Conservation (phyloP, 2,113 vertebrate species). For the Brienomyrus longianalis region DNA sequence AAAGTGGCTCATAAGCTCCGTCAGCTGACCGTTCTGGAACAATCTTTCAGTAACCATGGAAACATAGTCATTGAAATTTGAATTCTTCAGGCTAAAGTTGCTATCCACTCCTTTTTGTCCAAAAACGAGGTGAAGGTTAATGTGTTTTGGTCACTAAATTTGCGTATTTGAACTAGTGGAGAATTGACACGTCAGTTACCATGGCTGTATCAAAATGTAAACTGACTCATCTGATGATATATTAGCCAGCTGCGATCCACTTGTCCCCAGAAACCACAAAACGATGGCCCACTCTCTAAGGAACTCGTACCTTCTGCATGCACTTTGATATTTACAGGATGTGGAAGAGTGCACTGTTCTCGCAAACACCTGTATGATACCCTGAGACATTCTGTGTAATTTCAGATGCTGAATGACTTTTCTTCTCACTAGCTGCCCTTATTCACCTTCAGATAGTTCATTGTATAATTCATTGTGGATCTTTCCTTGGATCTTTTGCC, state of each 20-base stretch:
- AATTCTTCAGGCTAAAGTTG: neutral
- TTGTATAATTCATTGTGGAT: constrained; percentile 1
- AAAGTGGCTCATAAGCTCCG: neutral
- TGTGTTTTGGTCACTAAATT: neutral
- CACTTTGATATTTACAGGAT: neutral
- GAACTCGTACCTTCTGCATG: neutral
- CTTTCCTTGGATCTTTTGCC: neutral
- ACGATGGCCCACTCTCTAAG: neutral
- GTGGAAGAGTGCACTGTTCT: neutral
- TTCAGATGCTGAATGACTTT: neutral
- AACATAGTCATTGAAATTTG: neutral
- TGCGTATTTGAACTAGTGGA: neutral
- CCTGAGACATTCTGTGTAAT: neutral
- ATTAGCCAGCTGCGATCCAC: neutral
- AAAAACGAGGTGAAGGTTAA: neutral
- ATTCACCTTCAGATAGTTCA: neutral
- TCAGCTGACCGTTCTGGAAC: neutral
- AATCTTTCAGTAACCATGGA: neutral
- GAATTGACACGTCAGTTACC: neutral
- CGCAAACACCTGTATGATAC: neutral
- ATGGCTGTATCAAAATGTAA: neutral
- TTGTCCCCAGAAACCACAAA: neutral
- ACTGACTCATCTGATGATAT: neutral
- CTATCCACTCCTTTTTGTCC: neutral
- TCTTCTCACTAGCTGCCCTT: neutral